Evolutionary conservation across 2,113 vertebrate species (phyloP), one percentile per base, ranked within the genome.

Genomic region (Hippocampus abdominalis): DNA sequence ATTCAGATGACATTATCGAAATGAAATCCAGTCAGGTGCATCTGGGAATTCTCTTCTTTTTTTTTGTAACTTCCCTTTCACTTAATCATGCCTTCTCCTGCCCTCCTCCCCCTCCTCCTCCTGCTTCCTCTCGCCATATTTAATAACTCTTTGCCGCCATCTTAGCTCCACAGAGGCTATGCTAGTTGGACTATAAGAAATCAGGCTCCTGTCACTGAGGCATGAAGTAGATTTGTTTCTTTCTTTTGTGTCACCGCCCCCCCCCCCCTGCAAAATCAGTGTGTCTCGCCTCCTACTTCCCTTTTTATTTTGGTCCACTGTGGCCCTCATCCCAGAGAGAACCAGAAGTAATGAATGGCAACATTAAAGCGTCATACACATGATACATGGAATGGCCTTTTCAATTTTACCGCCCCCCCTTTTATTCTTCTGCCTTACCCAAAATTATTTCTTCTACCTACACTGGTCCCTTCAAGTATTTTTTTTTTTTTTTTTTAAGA

Each of bases 321-420:
- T 72, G 51, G n/a, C 68, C 61, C 79, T 84, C 39, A 25, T 79
- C 74, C 79, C 82, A 64, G 23, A 73, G 75, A 84, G 81, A 84
- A 71, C 76, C 79, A 74, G 80, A 81, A 81, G 82, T 91, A 92
- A 91, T 90, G 83, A 90, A 92, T 92, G 90, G 88, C 85, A 88
- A 85, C 89, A 90, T 92, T 92, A 92, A 89, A 86, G 85, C 90
- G 87, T 88, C 89, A 82, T 90, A 84, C 73, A 75, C 86, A 85
- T 92, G 91, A 92, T 91, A 84, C 88, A 90, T 90, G 84, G 87
- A 91, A 90, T 90, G 88, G 90, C 88, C 86, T 89, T 91, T 90
- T 81, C 61, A 42, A 42, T 42, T 64, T 64, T 64, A 78, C 76
- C 82, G 85, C 25, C 82, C 81, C 78, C 74, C 72, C 76, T 78